Evolutionary conservation across 92 coral and sea anemone species (phyloP).

Genomic region (Phenganax stokvisi): DNA sequence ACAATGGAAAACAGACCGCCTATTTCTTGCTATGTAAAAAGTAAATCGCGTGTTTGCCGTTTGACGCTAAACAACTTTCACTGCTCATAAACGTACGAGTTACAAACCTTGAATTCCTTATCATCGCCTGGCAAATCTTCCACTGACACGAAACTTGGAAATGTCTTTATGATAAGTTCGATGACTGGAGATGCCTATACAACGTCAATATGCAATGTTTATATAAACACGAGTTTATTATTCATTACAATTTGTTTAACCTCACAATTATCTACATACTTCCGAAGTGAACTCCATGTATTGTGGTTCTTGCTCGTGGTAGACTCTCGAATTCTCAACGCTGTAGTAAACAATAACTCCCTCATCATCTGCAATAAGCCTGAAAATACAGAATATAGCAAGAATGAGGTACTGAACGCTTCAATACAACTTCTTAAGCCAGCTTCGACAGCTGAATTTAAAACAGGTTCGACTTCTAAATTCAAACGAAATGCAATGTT

Average conservation of each 20-base stretch:
- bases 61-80: too few species aligned
- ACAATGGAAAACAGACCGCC: too few species aligned
- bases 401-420: background rate
- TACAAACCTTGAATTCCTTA: conserved; percentile 65
- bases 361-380: conserved; percentile 82
- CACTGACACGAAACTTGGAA: conserved; percentile 68
- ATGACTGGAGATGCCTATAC: conserved; percentile 83
- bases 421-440: background rate
- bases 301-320: conserved; percentile 71
- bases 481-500: too few species aligned
- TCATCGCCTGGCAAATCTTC: conserved; percentile 83
- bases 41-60: background rate
- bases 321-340: conserved; percentile 75
- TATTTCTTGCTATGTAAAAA: background rate
- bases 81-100: too few species aligned
- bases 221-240: background rate
- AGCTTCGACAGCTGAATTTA: too few species aligned
- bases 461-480: too few species aligned
- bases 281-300: conserved; percentile 68
- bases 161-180: conserved; percentile 58
- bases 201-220: background rate
- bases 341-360: conserved; percentile 67
- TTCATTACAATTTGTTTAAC: background rate
- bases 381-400: conserved; percentile 26
- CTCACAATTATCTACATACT: conserved; percentile 43